Base-by-base conservation (phyloP, 2,797 vertebrate species). In the Peromyscus nudipes region DNA sequence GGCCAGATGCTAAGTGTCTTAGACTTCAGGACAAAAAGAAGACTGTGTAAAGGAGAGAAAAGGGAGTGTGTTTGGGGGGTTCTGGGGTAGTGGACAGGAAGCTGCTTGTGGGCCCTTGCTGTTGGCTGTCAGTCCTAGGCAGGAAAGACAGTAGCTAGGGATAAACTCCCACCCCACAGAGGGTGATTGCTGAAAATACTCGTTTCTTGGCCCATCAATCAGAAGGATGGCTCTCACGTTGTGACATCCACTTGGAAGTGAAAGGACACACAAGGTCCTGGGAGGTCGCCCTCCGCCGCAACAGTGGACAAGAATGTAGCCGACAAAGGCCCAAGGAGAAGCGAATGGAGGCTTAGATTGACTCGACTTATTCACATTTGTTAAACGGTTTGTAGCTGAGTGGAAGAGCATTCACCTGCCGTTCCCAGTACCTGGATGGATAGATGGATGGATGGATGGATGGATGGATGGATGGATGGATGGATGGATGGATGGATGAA, bases 21-120 rank as follows among this genome's bases (percentile, higher is more conserved):
- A 31, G 60, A 31, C 13, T 43, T 64, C 62, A 11, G 37, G 27
- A 1, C n/a, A 40, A 88, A 71, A 60, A 88, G 79, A 43, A 94
- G 4, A 82, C 37, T 79, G 31, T 31, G 31, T 52, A 10, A 52
- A 79, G 46, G 49, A 31, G 16, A 79, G 46, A 49, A 49, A 46
- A 43, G 40, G 73, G 21, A 2, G 5, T 46, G 40, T 25, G 40
- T 29, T 31, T 31, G 40, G 40, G 86, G 64, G 55, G 69, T 83
- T 64, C 86, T 81, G 55, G 77, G 90, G 25, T 1, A 11, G n/a
- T 37, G 16, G 76, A 4, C 40, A 13, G 64, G 67, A 81, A 86
- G 73, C 95, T 93, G 94, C 62, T 31, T 67, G 57, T 94, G 88
- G 95, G 82, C 89, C 94, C 75, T 91, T 88, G 83, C 52, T 34